These are phyloP conservation scores for Ia io DNA, from an alignment of 2,113 vertebrate genomes.

Conservation along the genomic window DNA sequence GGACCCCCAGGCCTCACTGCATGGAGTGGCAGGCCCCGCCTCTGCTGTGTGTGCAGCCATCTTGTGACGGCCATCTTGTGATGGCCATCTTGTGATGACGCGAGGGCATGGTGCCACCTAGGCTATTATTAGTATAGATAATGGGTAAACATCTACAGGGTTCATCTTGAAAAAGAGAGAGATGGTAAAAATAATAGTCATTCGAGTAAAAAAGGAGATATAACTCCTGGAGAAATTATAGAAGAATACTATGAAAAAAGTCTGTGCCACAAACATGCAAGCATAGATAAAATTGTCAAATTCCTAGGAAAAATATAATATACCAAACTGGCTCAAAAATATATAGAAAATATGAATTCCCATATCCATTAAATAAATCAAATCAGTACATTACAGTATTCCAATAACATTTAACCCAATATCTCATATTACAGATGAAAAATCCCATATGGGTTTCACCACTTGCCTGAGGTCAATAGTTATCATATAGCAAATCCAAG, in stretches of 20 bases:
- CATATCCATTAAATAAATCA: neutral
- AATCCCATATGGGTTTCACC: neutral
- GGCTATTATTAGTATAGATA: too few species aligned
- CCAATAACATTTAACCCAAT: neutral
- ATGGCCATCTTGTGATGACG: too few species aligned
- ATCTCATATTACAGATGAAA: neutral
- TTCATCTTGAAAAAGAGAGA: neutral
- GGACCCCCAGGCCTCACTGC: too few species aligned
- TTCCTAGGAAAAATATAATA: neutral
- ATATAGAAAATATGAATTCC: neutral
- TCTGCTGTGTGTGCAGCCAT: too few species aligned
- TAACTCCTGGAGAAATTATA: neutral
- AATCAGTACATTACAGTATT: neutral
- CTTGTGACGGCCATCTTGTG: too few species aligned
- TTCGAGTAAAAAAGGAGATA: neutral
- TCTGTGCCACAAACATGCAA: neutral
- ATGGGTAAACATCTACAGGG: neutral
- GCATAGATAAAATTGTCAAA: neutral
- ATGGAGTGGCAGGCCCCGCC: too few species aligned
- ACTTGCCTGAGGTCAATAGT: neutral
- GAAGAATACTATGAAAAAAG: neutral
- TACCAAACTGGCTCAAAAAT: neutral
- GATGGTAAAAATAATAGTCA: neutral
- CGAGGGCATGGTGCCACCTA: too few species aligned
- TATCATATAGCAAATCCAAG: neutral